Percentiles rank a stretch among this genome's conserved stretches.
Conservation (phyloP, 2,888 invertebrate genomes). For the Drosophila colorata region DNA sequence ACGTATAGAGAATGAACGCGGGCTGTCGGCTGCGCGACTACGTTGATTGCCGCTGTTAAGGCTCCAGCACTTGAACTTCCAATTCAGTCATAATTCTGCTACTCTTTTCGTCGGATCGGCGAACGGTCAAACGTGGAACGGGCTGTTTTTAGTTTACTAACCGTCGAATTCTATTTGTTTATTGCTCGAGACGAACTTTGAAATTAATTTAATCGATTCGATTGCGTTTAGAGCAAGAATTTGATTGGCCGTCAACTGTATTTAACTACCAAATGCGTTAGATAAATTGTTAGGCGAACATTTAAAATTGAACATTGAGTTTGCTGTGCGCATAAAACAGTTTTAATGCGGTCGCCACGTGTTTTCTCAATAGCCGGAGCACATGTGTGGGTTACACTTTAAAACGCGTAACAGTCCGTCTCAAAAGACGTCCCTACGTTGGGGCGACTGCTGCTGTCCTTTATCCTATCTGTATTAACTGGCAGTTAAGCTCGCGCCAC, state of each 20-base stretch:
- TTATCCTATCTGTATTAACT: slow-evolving; percentile 19
- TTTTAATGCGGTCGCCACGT: slow-evolving; percentile 72
- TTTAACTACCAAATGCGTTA: no score
- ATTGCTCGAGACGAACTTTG: slow-evolving; percentile 11
- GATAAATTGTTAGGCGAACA: no score
- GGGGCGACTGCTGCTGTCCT: slow-evolving; percentile 94
- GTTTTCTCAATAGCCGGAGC: slow-evolving; percentile 84
- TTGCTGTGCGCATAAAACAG: slow-evolving; percentile 21
- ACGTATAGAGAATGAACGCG: slow-evolving; percentile 67
- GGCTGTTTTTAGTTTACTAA: slow-evolving; percentile 46
- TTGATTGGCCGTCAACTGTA: no score
- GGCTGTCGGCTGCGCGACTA: slow-evolving; percentile 1
- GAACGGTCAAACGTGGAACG: slow-evolving; percentile 60
- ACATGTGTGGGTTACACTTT: slow-evolving; percentile 98
- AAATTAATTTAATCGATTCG: slow-evolving; percentile 16
- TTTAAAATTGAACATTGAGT: background rate
- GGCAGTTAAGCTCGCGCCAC: background rate
- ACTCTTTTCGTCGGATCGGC: slow-evolving; percentile 81
- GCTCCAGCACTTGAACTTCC: slow-evolving; percentile 82
- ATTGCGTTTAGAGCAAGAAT: background rate
- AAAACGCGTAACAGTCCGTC: slow-evolving; percentile 98
- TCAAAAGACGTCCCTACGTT: slow-evolving; percentile 97
- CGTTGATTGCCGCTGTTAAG: slow-evolving; percentile 64
- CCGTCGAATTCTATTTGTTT: slow-evolving; percentile 36
- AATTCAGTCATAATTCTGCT: slow-evolving; percentile 83